These are phyloP conservation scores for Helostoma temminkii DNA, from an alignment of 2,797 vertebrate species.

Conservation along the genomic window DNA sequence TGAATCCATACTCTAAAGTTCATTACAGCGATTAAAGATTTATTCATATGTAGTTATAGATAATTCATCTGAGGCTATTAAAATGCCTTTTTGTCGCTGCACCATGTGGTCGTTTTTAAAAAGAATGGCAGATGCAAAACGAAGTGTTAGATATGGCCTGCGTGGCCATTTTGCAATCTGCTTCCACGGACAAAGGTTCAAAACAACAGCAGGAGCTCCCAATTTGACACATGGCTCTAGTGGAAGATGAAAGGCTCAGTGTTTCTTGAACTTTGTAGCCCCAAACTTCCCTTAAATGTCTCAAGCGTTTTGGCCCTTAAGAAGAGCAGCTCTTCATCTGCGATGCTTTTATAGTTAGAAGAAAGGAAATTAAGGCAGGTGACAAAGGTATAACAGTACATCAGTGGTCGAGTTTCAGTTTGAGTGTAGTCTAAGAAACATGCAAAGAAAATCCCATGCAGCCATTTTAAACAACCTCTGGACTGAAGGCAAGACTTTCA, in stretches of 20 bases:
- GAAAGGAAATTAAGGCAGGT: conserved; percentile 24
- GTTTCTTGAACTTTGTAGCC: conserved; percentile 39
- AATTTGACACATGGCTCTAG: conserved; percentile 49
- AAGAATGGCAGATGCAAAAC: conserved; percentile 53
- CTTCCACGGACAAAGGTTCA: conserved; percentile 36
- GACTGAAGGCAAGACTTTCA: too few relatives aligned
- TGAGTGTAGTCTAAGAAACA: background rate
- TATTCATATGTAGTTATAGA: conserved; percentile 80
- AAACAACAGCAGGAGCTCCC: conserved; percentile 37
- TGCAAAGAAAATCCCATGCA: too few relatives aligned
- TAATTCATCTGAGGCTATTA: conserved; percentile 81
- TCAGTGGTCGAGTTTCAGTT: background rate
- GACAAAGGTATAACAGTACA: conserved; percentile 6
- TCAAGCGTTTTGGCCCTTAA: conserved; percentile 20
- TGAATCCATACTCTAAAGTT: conserved; percentile 84
- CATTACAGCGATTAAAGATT: conserved; percentile 84
- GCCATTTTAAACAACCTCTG: too few relatives aligned
- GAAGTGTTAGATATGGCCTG: conserved; percentile 10
- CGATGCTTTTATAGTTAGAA: conserved; percentile 19
- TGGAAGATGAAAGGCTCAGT: conserved; percentile 45
- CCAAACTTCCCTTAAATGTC: conserved; percentile 35
- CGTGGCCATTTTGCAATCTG: conserved; percentile 41
- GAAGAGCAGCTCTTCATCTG: conserved; percentile 43
- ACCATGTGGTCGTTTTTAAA: conserved; percentile 63
- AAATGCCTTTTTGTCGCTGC: conserved; percentile 73